Conservation (phyloP, 2,797 vertebrate species). For the Anolis apletophallus region DNA sequence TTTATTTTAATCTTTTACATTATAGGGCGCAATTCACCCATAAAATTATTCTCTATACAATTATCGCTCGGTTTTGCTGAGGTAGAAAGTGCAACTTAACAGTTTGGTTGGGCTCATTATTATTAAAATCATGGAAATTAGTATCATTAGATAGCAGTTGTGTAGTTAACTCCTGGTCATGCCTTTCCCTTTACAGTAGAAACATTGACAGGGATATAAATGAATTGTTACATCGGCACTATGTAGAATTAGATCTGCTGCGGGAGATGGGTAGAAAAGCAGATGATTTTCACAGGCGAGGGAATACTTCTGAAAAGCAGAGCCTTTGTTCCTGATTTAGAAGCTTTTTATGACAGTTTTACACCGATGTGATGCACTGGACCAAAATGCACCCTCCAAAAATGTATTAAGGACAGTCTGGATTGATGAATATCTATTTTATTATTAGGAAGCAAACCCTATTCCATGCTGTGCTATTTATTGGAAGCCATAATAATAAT, state of each 20-base stretch:
- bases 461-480: background rate
- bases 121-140: conserved; percentile 83
- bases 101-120: conserved; percentile 78
- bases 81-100: conserved; percentile 82
- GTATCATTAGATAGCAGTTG: conserved; percentile 73
- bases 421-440: background rate
- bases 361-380: background rate
- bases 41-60: conserved; percentile 83
- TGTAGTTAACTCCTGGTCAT: conserved; percentile 70
- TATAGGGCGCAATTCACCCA: conserved; percentile 82
- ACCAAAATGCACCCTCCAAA: background rate
- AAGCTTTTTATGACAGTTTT: background rate
- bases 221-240: conserved; percentile 40
- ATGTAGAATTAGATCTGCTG: conserved; percentile 43
- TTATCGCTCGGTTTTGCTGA: conserved; percentile 81
- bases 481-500: too few species aligned
- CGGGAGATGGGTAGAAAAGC: conserved; percentile 27
- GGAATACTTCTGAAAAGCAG: background rate
- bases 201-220: conserved; percentile 35
- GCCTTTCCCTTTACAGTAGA: conserved; percentile 56
- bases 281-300: background rate
- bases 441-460: background rate
- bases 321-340: conserved; percentile 7
- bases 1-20: conserved; percentile 83
- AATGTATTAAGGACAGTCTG: background rate